Conservation (phyloP, 2,888 invertebrate species). For the Sialis lutaria region DNA sequence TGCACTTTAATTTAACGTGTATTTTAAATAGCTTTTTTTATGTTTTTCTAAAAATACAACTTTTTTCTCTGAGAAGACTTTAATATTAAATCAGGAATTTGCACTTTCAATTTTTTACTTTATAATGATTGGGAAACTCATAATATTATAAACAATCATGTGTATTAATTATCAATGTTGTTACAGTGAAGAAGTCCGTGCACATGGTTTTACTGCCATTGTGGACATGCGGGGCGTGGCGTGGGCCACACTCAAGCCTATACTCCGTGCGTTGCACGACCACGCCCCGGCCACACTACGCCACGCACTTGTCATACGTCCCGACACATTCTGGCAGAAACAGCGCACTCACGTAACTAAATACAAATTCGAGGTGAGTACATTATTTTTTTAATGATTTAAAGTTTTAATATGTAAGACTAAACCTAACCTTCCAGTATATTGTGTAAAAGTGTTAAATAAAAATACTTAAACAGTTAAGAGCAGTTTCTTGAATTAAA, state of each 20-base stretch:
- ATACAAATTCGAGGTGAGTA: slow-evolving; percentile 90
- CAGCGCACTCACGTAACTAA: slow-evolving; percentile 96
- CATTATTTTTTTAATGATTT: slow-evolving; percentile 4
- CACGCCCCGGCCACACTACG: slow-evolving; percentile 82
- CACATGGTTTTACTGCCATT: slow-evolving; percentile 85
- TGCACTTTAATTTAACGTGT: too few species aligned
- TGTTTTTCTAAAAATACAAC: too few species aligned
- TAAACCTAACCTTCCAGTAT: too few species aligned
- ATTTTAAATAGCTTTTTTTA: too few species aligned
- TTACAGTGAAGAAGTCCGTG: slow-evolving; percentile 69
- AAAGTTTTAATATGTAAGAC: background rate
- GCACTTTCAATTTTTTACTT: too few species aligned
- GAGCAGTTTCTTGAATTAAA: too few species aligned
- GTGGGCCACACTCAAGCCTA: slow-evolving; percentile 93
- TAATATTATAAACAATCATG: too few species aligned
- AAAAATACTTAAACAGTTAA: too few species aligned
- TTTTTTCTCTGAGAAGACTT: too few species aligned
- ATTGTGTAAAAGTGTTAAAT: too few species aligned
- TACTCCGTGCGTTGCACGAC: slow-evolving; percentile 92
- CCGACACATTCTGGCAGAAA: slow-evolving; percentile 99
- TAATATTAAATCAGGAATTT: too few species aligned
- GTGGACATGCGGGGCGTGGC: slow-evolving; percentile 97
- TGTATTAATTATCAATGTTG: slow-evolving; percentile 12
- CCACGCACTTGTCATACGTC: slow-evolving; percentile 94
- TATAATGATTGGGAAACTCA: too few species aligned